Conservation (phyloP, 2,797 vertebrate species). For the Lemur catta region DNA sequence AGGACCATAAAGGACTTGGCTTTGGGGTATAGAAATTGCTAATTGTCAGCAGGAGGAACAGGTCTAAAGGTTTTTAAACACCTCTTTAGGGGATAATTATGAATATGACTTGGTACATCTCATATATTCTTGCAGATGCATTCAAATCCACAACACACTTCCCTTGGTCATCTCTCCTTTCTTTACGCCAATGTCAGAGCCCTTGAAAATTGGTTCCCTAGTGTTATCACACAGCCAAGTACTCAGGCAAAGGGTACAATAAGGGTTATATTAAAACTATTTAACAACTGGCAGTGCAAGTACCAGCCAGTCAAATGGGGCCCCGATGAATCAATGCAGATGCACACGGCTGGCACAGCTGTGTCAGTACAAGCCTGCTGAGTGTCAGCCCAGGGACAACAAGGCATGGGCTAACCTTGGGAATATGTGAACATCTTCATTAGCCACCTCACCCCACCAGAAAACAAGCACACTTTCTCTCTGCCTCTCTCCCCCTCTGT, state of each 20-base stretch:
- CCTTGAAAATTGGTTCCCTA: slow-evolving; percentile 12
- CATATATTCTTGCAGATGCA: neutral
- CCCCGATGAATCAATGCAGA: neutral
- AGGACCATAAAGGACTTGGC: neutral
- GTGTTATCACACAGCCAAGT: neutral
- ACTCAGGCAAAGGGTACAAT: neutral
- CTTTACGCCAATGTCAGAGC: neutral
- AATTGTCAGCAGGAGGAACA: slow-evolving; percentile 27
- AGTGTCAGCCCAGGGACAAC: neutral
- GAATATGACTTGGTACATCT: neutral
- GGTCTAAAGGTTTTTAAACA: neutral
- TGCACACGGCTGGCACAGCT: neutral
- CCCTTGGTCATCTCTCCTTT: neutral
- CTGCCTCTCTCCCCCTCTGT: neutral
- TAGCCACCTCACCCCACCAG: neutral
- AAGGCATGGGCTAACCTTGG: neutral
- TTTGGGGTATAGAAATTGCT: neutral
- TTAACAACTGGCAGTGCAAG: neutral
- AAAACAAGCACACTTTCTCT: neutral
- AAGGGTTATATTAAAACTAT: neutral
- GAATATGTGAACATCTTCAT: neutral
- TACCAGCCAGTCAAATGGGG: neutral
- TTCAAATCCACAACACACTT: neutral
- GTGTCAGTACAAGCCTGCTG: neutral
- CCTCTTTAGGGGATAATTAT: neutral